Evolutionary conservation across 2,113 vertebrate genomes (phyloP).

Genomic region (Pteronura brasiliensis): DNA sequence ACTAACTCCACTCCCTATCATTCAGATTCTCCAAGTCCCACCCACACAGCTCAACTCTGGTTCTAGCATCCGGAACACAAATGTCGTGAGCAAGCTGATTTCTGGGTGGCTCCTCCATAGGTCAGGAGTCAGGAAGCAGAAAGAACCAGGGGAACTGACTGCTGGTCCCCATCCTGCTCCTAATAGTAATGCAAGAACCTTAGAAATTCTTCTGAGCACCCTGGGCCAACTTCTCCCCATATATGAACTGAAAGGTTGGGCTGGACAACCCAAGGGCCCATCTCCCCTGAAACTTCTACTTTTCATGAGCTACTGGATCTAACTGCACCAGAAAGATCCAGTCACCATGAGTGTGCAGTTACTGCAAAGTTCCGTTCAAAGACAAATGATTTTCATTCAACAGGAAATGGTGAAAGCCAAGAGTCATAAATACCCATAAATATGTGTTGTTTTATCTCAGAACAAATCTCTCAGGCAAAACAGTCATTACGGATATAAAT

Average conservation of each 20-base stretch:
- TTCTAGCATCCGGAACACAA: background rate
- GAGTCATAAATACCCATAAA: conserved; percentile 36
- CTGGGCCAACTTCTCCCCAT: background rate
- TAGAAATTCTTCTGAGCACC: background rate
- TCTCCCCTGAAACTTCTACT: background rate
- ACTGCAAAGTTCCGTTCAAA: conserved; percentile 21
- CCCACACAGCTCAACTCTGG: background rate
- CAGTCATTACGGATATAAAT: conserved; percentile 42
- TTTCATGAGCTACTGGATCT: background rate
- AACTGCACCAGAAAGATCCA: background rate
- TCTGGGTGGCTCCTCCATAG: background rate
- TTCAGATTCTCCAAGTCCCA: background rate
- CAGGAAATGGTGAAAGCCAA: conserved; percentile 52
- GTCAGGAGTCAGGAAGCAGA: conserved; percentile 27
- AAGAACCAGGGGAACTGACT: background rate
- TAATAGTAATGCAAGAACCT: background rate
- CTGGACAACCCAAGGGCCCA: background rate
- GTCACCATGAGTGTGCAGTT: background rate
- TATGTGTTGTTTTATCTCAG: conserved; percentile 45
- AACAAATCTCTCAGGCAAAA: conserved; percentile 45
- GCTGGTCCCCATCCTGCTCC: background rate
- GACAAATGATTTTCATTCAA: conserved; percentile 31
- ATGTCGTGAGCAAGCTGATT: conserved; percentile 4
- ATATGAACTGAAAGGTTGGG: background rate
- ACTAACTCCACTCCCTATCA: background rate